Conservation (phyloP, 1,140 invertebrate genomes). For the Protaetia brevitarsis region DNA sequence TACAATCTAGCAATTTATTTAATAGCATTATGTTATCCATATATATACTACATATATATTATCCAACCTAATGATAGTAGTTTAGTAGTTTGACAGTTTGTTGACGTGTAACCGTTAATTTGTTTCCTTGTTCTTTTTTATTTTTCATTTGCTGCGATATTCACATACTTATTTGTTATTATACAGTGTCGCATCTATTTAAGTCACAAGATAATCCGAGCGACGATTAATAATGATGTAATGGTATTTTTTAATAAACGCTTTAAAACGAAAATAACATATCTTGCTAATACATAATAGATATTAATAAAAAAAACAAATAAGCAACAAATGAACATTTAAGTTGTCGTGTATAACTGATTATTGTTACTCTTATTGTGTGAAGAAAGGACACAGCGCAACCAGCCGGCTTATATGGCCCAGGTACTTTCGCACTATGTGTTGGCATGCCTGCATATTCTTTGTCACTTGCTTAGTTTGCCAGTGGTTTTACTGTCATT, state of each 20-base stretch:
- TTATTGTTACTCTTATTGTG: conserved; percentile 23
- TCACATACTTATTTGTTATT: not conserved
- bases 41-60: not conserved
- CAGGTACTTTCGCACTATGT: conserved; percentile 45
- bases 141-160: conserved; percentile 3
- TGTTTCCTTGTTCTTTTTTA: not conserved
- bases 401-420: conserved; percentile 30
- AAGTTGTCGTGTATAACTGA: not conserved
- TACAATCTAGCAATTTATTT: no score
- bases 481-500: conserved; percentile 47
- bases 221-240: not conserved
- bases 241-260: no score
- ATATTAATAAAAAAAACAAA: not conserved
- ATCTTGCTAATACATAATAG: not conserved
- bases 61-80: not conserved
- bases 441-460: conserved; percentile 47
- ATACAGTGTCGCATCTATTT: not conserved
- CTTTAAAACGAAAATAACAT: no score
- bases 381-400: conserved; percentile 34
- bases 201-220: not conserved
- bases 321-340: not conserved
- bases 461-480: conserved; percentile 48
- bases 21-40: not conserved
- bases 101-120: not conserved
- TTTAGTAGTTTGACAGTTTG: conserved; percentile 9